Percentiles rank a stretch among this genome's conserved stretches.
phyloP scores from a whole-genome alignment of 2,113 vertebrate species.

The Ciconia boyciana region DNA sequence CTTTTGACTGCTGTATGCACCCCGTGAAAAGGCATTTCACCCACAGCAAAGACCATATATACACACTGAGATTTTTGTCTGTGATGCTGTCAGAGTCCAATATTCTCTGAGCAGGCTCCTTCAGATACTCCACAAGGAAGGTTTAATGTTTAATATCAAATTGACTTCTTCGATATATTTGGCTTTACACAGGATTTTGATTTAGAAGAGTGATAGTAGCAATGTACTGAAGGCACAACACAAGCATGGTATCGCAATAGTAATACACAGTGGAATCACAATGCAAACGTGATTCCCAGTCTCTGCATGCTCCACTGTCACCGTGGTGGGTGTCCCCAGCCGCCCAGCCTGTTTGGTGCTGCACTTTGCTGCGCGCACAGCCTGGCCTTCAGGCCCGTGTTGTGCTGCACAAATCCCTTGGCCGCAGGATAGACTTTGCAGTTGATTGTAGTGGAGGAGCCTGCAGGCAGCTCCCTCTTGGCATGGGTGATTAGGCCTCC shows the following conservation, averaged over 20 bases:
- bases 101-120: not conserved
- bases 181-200: not conserved
- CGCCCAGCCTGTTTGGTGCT: not conserved
- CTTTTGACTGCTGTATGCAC: not conserved
- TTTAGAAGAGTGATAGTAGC: not conserved
- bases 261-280: no score
- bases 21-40: not conserved
- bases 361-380: not conserved
- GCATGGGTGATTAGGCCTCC: not conserved
- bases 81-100: not conserved
- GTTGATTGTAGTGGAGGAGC: not conserved
- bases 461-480: not conserved
- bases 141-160: not conserved
- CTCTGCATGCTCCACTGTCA: not conserved
- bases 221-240: not conserved
- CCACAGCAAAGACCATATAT: not conserved
- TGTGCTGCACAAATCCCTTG: not conserved
- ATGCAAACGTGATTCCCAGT: rapidly evolving
- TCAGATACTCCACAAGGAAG: not conserved
- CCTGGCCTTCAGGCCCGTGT: not conserved
- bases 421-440: not conserved
- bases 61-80: not conserved
- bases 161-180: not conserved
- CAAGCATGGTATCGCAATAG: not conserved
- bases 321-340: not conserved